Evolutionary conservation across 2,888 invertebrate species (phyloP).

Genomic region (Dryococelus australis): DNA sequence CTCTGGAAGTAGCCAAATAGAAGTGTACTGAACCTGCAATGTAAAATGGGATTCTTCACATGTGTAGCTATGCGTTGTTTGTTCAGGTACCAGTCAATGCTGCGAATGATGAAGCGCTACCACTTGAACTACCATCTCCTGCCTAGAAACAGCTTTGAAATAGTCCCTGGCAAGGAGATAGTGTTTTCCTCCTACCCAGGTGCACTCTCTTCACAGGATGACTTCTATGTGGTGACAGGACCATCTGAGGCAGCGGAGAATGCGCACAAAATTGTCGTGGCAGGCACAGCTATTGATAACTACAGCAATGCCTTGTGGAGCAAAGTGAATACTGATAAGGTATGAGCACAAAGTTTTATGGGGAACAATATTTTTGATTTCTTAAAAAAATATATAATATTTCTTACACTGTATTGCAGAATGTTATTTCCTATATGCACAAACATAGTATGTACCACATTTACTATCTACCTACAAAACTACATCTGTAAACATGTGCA

Average conservation of each 20-base stretch:
- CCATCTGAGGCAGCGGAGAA: slow-evolving; percentile 48
- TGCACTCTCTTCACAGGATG: slow-evolving; percentile 79
- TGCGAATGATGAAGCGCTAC: slow-evolving; percentile 84
- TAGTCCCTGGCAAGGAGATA: slow-evolving; percentile 72
- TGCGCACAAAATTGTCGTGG: slow-evolving; percentile 66
- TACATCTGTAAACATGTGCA: too few relatives aligned
- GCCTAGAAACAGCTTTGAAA: slow-evolving; percentile 57
- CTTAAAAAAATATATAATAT: too few relatives aligned
- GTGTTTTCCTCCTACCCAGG: slow-evolving; percentile 88
- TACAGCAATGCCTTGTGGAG: slow-evolving; percentile 75
- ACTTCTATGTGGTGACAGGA: slow-evolving; percentile 74
- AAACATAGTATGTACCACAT: too few relatives aligned
- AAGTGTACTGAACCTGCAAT: too few relatives aligned
- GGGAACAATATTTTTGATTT: background rate
- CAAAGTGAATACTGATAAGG: slow-evolving; percentile 69
- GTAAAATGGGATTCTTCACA: too few relatives aligned
- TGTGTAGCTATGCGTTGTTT: too few relatives aligned
- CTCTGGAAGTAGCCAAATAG: too few relatives aligned
- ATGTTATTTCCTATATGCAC: too few relatives aligned
- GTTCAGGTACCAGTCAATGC: slow-evolving; percentile 77
- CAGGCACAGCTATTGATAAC: slow-evolving; percentile 81
- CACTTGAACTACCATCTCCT: slow-evolving; percentile 76
- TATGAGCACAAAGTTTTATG: slow-evolving; percentile 52
- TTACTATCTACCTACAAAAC: too few relatives aligned
- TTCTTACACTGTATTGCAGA: too few relatives aligned